Conservation (phyloP, 2,797 vertebrate species). For the Hyperoplus lanceolatus region DNA sequence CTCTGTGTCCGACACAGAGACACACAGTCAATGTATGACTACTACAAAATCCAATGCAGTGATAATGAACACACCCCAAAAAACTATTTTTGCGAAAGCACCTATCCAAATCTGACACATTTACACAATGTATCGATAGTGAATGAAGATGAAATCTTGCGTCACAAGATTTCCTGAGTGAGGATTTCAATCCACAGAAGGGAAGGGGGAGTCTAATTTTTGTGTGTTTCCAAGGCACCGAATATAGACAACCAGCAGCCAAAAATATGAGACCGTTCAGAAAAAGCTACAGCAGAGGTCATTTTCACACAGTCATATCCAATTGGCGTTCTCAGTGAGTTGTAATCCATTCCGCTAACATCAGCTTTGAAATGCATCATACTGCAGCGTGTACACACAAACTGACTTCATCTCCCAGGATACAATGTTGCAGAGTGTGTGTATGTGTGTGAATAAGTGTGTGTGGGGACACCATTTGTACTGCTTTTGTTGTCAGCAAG, state of each 20-base stretch:
- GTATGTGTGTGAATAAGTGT: slow-evolving; percentile 20
- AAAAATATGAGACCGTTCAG: slow-evolving; percentile 31
- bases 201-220: slow-evolving; percentile 2
- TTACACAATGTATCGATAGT: not conserved
- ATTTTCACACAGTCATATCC: slow-evolving; percentile 60
- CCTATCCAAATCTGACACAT: not conserved
- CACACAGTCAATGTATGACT: not conserved
- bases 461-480: slow-evolving; percentile 62
- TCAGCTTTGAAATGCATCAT: slow-evolving; percentile 62
- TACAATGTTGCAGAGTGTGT: slow-evolving; percentile 29
- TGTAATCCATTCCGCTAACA: slow-evolving; percentile 64
- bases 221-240: not conserved
- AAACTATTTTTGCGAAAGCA: not conserved
- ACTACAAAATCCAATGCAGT: not conserved
- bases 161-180: not conserved
- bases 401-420: slow-evolving; percentile 54
- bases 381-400: slow-evolving; percentile 33
- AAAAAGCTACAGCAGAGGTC: slow-evolving; percentile 41
- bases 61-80: not conserved
- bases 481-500: slow-evolving; percentile 75
- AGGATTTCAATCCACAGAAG: not conserved
- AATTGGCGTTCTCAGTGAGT: slow-evolving; percentile 62
- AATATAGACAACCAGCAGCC: slow-evolving; percentile 17
- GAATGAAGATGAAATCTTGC: not conserved
- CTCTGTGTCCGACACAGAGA: not conserved